These are phyloP conservation scores for Progne subis DNA, from an alignment of 2,113 vertebrate genomes.

Conservation along the genomic window DNA sequence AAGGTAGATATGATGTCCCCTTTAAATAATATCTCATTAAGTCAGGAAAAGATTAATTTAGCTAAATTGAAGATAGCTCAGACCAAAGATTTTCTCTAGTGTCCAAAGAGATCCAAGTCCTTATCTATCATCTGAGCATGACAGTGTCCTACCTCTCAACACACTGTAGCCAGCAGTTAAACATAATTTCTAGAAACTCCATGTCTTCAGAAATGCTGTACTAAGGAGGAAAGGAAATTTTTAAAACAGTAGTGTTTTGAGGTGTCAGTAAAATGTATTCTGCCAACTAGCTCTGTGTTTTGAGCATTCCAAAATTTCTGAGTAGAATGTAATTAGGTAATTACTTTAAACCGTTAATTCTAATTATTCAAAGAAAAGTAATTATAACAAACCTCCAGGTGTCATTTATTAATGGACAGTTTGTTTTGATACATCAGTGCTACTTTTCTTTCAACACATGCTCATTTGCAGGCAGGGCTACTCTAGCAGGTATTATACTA, in stretches of 20 bases:
- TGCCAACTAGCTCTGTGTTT: background rate
- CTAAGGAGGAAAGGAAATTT: background rate
- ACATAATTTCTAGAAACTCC: background rate
- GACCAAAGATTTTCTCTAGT: background rate
- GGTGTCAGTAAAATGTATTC: background rate
- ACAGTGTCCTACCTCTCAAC: background rate
- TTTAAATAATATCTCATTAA: background rate
- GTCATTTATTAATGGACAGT: background rate
- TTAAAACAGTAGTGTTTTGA: background rate
- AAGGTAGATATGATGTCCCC: background rate
- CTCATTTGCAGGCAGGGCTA: background rate
- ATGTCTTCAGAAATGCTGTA: background rate
- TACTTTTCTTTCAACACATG: background rate
- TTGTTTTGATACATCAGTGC: background rate
- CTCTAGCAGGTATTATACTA: background rate
- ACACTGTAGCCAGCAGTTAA: background rate
- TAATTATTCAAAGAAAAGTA: background rate
- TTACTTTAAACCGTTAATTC: background rate
- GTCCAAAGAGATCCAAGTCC: background rate
- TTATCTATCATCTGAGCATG: background rate
- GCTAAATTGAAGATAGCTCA: background rate
- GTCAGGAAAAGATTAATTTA: background rate
- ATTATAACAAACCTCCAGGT: background rate
- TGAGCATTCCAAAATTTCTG: background rate
- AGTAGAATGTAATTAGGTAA: background rate